Evolutionary conservation across 2,797 vertebrate species (phyloP).

Genomic region (Crenichthys baileyi): DNA sequence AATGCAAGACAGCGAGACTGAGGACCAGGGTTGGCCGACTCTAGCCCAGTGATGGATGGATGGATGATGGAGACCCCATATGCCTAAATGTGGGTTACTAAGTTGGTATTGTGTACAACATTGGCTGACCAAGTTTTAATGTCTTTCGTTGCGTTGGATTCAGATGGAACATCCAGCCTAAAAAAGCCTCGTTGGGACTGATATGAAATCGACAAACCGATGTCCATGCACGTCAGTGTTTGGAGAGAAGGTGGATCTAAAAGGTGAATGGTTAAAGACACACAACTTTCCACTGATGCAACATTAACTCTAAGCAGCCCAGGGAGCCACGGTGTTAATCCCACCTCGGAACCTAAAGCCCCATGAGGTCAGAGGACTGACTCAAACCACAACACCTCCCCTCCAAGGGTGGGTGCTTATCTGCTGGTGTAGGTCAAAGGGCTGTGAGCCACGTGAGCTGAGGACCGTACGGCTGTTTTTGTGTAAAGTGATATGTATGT

Average conservation of each 20-base stretch:
- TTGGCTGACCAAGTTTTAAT: no score
- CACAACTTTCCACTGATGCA: constrained; percentile 61
- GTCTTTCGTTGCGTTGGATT: no score
- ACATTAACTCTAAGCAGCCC: constrained; percentile 24
- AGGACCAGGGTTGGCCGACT: no score
- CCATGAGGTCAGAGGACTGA: constrained; percentile 42
- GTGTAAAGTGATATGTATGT: constrained; percentile 33
- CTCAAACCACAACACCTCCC: not conserved
- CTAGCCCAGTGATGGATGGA: no score
- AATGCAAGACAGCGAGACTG: not conserved
- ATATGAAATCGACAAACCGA: no score
- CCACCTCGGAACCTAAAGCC: constrained; percentile 44
- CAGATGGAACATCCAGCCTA: no score
- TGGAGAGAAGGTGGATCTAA: no score
- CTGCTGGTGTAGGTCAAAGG: constrained; percentile 30
- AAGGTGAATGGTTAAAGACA: not conserved
- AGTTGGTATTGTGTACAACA: no score
- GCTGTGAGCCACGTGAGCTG: constrained; percentile 38
- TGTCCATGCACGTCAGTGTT: no score
- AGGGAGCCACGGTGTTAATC: constrained; percentile 24
- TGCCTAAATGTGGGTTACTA: no score
- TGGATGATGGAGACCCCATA: no score
- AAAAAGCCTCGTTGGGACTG: no score
- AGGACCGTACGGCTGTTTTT: constrained; percentile 12
- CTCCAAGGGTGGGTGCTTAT: constrained; percentile 24